Evolutionary conservation across 2,888 invertebrate genomes (phyloP).

Genomic region (Ochropleura plecta): DNA sequence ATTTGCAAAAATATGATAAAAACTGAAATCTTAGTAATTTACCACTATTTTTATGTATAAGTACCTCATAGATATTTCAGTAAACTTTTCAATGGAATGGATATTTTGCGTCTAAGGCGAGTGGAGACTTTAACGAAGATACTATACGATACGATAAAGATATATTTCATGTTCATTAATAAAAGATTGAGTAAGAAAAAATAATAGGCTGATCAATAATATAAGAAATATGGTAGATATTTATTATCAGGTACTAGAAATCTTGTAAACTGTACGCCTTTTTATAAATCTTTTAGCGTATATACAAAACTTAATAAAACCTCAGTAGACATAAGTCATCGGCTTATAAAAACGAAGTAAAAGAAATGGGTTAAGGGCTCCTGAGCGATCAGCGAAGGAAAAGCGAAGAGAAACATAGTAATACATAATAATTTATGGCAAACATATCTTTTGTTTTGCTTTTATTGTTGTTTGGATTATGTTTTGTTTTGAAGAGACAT

Average conservation of each 20-base stretch:
- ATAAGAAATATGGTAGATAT: not conserved
- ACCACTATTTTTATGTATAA: not conserved
- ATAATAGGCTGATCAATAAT: not conserved
- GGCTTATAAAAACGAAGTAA: constrained; percentile 32
- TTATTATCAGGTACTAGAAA: not conserved
- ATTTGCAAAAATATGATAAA: too few relatives aligned
- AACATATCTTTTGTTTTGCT: constrained; percentile 17
- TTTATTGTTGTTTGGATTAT: constrained; percentile 6
- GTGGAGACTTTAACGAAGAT: too few relatives aligned
- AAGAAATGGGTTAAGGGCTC: constrained; percentile 46
- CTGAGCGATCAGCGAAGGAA: constrained; percentile 26
- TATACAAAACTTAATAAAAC: not conserved
- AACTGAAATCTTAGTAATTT: not conserved
- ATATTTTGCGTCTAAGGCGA: too few relatives aligned
- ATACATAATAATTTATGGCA: constrained; percentile 25
- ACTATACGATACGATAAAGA: too few relatives aligned
- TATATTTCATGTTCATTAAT: too few relatives aligned
- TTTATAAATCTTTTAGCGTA: not conserved
- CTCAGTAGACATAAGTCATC: not conserved
- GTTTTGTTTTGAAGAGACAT: constrained; percentile 29
- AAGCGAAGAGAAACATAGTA: constrained; percentile 10
- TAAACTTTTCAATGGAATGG: too few relatives aligned
- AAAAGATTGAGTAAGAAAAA: not conserved
- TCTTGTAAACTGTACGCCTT: not conserved
- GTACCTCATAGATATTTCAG: not conserved